These are phyloP conservation scores for Danio aesculapii DNA, from an alignment of 2,797 vertebrate genomes.

Conservation along the genomic window DNA sequence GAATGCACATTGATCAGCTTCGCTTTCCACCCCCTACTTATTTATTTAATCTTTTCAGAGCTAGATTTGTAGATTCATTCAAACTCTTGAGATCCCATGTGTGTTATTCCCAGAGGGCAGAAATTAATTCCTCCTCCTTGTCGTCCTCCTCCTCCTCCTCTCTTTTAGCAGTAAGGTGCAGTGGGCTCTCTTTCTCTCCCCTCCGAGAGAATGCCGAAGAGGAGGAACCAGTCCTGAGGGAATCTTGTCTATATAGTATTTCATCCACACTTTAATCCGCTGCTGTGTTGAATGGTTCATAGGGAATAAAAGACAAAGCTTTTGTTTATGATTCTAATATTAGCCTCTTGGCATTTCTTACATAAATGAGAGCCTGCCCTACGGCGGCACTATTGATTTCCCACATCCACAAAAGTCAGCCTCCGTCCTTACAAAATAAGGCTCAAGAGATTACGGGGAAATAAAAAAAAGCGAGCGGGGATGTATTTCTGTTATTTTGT, in stretches of 20 bases:
- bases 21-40: slow-evolving; percentile 52
- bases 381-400: slow-evolving; percentile 78
- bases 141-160: slow-evolving; percentile 76
- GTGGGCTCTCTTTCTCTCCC: slow-evolving; percentile 67
- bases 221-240: slow-evolving; percentile 83
- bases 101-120: slow-evolving; percentile 83
- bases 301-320: slow-evolving; percentile 82
- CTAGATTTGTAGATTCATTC: slow-evolving; percentile 82
- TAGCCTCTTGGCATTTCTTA: slow-evolving; percentile 80
- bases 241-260: slow-evolving; percentile 85
- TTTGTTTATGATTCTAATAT: slow-evolving; percentile 86
- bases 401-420: slow-evolving; percentile 76
- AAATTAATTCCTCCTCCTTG: slow-evolving; percentile 85
- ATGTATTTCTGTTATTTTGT: slow-evolving; percentile 46
- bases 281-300: slow-evolving; percentile 82
- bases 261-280: slow-evolving; percentile 86
- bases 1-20: slow-evolving; percentile 50
- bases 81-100: slow-evolving; percentile 79
- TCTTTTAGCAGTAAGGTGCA: slow-evolving; percentile 82
- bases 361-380: slow-evolving; percentile 75
- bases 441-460: slow-evolving; percentile 43
- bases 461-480: slow-evolving; percentile 67
- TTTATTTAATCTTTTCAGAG: slow-evolving; percentile 71
- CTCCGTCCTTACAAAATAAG: slow-evolving; percentile 35
- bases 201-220: slow-evolving; percentile 80